Evolutionary conservation across 2,113 vertebrate genomes (phyloP).

Genomic region (Trematocara stigmaticum): DNA sequence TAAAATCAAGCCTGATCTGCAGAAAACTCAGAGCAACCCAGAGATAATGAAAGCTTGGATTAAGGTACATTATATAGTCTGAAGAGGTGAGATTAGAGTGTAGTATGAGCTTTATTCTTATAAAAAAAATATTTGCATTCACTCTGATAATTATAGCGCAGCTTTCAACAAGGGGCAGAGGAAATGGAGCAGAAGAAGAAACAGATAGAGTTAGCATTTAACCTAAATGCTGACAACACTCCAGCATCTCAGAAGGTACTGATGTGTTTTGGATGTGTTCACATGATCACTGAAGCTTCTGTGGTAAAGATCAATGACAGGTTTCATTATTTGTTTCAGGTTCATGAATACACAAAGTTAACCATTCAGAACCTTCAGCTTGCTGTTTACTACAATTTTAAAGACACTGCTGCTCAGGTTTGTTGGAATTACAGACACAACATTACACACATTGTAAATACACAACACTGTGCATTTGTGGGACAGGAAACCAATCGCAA

Average conservation of each 20-base stretch:
- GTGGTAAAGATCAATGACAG: not conserved
- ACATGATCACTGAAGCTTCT: no score
- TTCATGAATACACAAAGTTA: not conserved
- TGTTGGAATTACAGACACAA: rapidly evolving
- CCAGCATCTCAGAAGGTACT: rapidly evolving
- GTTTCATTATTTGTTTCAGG: not conserved
- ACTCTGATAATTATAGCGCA: rapidly evolving
- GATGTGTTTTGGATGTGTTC: no score
- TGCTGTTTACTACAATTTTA: rapidly evolving
- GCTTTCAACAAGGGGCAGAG: rapidly evolving
- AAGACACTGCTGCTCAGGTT: rapidly evolving
- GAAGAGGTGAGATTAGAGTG: rapidly evolving
- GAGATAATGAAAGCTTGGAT: rapidly evolving
- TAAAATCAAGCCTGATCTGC: no score
- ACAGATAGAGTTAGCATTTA: no score
- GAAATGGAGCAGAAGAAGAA: rapidly evolving
- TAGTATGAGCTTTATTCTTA: rapidly evolving
- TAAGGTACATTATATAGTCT: no score
- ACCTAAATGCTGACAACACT: no score
- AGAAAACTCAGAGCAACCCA: no score
- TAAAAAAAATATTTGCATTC: no score
- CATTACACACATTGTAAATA: not conserved
- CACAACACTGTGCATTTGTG: rapidly evolving
- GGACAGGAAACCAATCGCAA: rapidly evolving
- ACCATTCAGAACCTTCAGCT: not conserved